phyloP scores from a whole-genome alignment of 1,140 invertebrate genomes.

The Danaus plexippus region DNA sequence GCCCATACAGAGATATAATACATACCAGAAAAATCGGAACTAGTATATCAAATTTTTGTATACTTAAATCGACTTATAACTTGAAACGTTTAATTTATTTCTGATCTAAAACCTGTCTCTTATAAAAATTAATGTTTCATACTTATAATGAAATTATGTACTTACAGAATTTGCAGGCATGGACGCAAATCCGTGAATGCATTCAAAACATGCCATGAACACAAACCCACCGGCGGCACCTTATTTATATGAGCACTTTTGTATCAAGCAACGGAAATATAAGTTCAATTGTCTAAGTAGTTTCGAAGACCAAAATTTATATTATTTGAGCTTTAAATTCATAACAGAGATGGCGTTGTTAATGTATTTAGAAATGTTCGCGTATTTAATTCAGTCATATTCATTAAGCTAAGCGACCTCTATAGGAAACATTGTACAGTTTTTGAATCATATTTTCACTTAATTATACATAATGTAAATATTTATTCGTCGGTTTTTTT shows the following conservation, averaged over 20 bases:
- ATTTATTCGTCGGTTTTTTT: too few relatives aligned
- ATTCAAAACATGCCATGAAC: slow-evolving; percentile 79
- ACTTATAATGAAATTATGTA: slow-evolving; percentile 8
- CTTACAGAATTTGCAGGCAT: slow-evolving; percentile 79
- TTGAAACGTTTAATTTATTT: too few relatives aligned
- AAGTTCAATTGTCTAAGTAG: neutral
- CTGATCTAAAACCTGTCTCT: too few relatives aligned
- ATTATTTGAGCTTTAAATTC: slow-evolving; percentile 1
- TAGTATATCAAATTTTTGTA: too few relatives aligned
- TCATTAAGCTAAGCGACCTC: too few relatives aligned
- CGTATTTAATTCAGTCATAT: too few relatives aligned
- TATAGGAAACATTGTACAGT: too few relatives aligned
- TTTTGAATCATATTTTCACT: too few relatives aligned
- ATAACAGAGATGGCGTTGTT: neutral
- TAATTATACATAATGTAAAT: too few relatives aligned
- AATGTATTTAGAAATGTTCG: neutral
- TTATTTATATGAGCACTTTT: slow-evolving; percentile 16
- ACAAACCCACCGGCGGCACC: slow-evolving; percentile 3
- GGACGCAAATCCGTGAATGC: slow-evolving; percentile 82
- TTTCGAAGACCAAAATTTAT: slow-evolving; percentile 6
- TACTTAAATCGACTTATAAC: too few relatives aligned
- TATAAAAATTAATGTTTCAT: neutral
- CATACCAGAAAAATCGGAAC: too few relatives aligned
- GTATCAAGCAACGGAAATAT: slow-evolving; percentile 5
- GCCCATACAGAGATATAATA: too few relatives aligned